phyloP scores from a whole-genome alignment of 2,113 vertebrate species.

The Phalacrocorax carbo region DNA sequence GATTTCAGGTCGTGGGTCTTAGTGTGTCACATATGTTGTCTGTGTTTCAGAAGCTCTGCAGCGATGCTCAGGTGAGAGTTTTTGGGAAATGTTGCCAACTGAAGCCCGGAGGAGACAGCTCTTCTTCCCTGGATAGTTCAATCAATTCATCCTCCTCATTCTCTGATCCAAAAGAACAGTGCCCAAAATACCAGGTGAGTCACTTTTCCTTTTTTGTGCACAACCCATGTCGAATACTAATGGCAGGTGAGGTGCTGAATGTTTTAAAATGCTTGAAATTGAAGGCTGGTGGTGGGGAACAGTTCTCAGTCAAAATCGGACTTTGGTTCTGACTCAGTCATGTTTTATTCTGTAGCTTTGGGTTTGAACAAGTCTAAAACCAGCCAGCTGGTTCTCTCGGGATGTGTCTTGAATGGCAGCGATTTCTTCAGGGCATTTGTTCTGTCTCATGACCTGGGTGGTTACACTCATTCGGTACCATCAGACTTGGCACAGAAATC shows the following conservation, averaged over 20 bases:
- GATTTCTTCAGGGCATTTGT: neutral
- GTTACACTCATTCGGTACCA: accelerated
- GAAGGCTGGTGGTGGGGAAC: neutral
- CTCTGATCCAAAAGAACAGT: slow-evolving; percentile 88
- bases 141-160: slow-evolving; percentile 79
- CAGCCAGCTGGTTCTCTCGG: neutral
- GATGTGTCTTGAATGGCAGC: neutral
- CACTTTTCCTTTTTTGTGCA: neutral
- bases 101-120: slow-evolving; percentile 90
- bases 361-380: neutral
- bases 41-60: slow-evolving; percentile 82
- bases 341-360: neutral
- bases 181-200: slow-evolving; percentile 88
- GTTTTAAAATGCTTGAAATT: neutral
- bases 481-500: neutral
- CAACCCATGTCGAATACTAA: neutral
- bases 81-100: slow-evolving; percentile 94
- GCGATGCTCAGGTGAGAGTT: slow-evolving; percentile 87
- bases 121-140: slow-evolving; percentile 93
- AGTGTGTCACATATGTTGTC: neutral
- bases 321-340: neutral
- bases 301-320: neutral
- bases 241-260: neutral
- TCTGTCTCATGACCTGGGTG: neutral
- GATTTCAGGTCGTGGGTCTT: neutral